Evolutionary conservation across 1,140 invertebrate genomes (phyloP), one percentile per base, ranked within the genome.

Genomic region (Ladona fulva): DNA sequence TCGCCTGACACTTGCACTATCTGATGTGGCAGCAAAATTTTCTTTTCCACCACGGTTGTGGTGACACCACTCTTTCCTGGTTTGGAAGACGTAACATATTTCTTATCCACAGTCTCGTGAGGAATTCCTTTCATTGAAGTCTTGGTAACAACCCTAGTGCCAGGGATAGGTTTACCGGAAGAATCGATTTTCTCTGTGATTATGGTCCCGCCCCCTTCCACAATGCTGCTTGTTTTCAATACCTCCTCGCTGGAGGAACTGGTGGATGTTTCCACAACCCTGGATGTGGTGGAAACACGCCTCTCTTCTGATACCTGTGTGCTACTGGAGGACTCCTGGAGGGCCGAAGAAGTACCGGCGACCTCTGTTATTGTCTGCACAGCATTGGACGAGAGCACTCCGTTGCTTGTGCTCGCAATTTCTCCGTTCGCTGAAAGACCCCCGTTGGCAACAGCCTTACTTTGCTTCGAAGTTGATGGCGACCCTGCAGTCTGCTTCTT

Each of bases 321-420:
- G 52, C 52, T 66, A 22, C 52, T 66, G n/a, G 52, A 66, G n/a
- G 52, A 66, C 52, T 66, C 52, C n/a, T 66, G 52, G 52, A 66
- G 5, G n/a, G 52, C 14, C 1, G 52, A 19, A 19, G 52, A 66
- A 22, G 16, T 6, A 3, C 52, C 52, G 52, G 52, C 52, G n/a
- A 66, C 52, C n/a, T 66, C 52, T 66, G 52, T 66, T 22, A 66
- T 19, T 66, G 52, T 66, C 52, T 66, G 14, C 3, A 66, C 52
- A 12, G n/a, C n/a, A 5, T 22, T 12, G 52, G 52, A 66, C 5
- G 52, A 66, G 14, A 3, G 14, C 1, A 66, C 52, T 12, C 52
- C 52, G n/a, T 66, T 66, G 52, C 52, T 66, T 22, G 52, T 66
- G 16, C 5, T 66, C 16, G 52, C 52, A 22, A 66, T 22, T 6